phyloP scores from a whole-genome alignment of 2,888 invertebrate genomes.

The Clistopyga incitator region DNA sequence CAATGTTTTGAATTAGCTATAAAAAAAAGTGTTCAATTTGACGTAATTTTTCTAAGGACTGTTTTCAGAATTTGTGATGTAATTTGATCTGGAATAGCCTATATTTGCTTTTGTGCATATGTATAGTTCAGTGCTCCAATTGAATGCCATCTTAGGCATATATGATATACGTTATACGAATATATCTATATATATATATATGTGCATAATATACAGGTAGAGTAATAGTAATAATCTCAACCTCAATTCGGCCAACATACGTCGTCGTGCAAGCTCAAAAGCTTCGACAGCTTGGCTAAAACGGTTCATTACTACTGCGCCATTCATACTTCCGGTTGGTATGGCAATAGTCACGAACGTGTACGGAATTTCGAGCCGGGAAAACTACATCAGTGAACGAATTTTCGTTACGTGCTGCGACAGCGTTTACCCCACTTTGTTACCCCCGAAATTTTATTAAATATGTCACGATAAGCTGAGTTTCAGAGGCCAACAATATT shows the following conservation, averaged over 20 bases:
- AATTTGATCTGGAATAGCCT: neutral
- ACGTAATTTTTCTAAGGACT: no score
- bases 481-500: neutral
- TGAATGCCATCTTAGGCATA: neutral
- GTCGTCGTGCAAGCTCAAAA: neutral
- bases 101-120: neutral
- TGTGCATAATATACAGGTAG: neutral
- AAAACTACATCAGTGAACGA: constrained; percentile 3
- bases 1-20: no score
- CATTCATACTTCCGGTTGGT: constrained; percentile 27
- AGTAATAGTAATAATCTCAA: constrained; percentile 1
- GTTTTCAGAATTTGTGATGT: no score
- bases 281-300: constrained; percentile 27
- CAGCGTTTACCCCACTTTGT: neutral
- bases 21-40: no score
- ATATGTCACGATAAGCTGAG: neutral
- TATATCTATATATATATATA: neutral
- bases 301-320: constrained; percentile 21
- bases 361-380: constrained; percentile 9
- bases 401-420: constrained; percentile 27
- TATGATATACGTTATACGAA: neutral
- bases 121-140: neutral
- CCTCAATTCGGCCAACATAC: neutral
- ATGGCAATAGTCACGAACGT: constrained; percentile 19
- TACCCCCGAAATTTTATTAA: neutral